Percentiles rank a stretch among this genome's conserved stretches.
Evolutionary conservation across 2,113 vertebrate species (phyloP).

Genomic region (Galbula dea): DNA sequence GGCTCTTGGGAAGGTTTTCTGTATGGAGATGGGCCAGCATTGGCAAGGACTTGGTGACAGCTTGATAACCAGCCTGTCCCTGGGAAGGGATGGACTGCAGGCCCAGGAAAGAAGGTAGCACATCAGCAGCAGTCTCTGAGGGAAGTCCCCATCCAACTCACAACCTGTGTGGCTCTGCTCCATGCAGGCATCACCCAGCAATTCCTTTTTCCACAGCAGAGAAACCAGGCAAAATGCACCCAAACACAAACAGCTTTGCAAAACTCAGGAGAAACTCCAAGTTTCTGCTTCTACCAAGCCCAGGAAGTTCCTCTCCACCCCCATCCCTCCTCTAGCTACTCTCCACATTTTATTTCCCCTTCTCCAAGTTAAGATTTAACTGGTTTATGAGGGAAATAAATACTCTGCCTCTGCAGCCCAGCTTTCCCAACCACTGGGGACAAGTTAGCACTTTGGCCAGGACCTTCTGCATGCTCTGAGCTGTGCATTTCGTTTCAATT

Average conservation of each 20-base stretch:
- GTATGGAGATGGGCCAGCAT: background rate
- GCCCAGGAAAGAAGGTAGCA: background rate
- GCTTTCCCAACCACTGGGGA: background rate
- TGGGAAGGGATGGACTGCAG: background rate
- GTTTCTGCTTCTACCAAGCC: background rate
- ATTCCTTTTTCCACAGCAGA: background rate
- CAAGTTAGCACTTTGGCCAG: conserved; percentile 4
- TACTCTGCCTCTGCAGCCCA: background rate
- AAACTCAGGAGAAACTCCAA: background rate
- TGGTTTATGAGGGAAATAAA: background rate
- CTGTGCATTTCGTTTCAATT: background rate
- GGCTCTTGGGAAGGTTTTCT: background rate
- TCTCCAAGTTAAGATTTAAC: background rate
- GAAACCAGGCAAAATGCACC: background rate
- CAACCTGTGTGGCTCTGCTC: background rate
- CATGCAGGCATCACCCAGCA: background rate
- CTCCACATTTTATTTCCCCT: background rate
- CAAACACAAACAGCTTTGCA: background rate
- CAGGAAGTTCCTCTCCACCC: background rate
- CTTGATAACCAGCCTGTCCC: background rate
- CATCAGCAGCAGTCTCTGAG: too few relatives aligned
- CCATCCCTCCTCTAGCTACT: background rate
- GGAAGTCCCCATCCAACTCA: background rate
- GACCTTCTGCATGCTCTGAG: background rate
- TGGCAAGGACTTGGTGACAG: background rate